These are phyloP conservation scores for Atta cephalotes DNA, from an alignment of 1,140 invertebrate species.

Conservation along the genomic window DNA sequence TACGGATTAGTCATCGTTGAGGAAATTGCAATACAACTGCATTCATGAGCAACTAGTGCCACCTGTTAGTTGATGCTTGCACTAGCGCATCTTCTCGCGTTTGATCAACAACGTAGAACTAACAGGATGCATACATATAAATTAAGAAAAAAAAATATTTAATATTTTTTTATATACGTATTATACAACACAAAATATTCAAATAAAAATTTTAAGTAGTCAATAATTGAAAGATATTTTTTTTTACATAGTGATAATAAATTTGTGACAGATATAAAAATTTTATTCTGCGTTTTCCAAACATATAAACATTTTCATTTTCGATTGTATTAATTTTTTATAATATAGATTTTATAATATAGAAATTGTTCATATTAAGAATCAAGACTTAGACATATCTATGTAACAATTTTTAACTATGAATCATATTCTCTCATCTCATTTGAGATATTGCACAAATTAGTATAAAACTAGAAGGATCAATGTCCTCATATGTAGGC, in stretches of 20 bases:
- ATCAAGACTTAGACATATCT: no score
- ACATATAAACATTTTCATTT: not conserved
- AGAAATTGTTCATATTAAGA: not conserved
- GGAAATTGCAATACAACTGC: constrained; percentile 9
- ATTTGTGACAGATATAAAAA: not conserved
- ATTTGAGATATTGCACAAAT: not conserved
- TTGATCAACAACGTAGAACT: constrained; percentile 70
- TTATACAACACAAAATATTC: not conserved
- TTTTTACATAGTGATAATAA: not conserved
- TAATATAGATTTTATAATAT: no score
- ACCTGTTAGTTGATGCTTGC: constrained; percentile 42
- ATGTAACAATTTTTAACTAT: not conserved
- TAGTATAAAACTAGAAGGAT: not conserved
- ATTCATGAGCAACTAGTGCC: constrained; percentile 53
- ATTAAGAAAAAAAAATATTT: not conserved
- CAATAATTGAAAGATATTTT: not conserved
- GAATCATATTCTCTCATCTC: not conserved
- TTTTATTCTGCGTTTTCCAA: not conserved
- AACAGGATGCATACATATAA: not conserved
- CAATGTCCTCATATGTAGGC: not conserved
- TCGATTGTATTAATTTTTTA: not conserved
- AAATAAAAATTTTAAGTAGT: not conserved
- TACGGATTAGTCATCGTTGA: not conserved
- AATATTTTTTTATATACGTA: not conserved
- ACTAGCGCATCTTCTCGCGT: constrained; percentile 57